A percentile compares a stretch with the other conserved stretches of the same genome.
Evolutionary conservation across 2,797 vertebrate species (phyloP).

Genomic region (Picus viridis): DNA sequence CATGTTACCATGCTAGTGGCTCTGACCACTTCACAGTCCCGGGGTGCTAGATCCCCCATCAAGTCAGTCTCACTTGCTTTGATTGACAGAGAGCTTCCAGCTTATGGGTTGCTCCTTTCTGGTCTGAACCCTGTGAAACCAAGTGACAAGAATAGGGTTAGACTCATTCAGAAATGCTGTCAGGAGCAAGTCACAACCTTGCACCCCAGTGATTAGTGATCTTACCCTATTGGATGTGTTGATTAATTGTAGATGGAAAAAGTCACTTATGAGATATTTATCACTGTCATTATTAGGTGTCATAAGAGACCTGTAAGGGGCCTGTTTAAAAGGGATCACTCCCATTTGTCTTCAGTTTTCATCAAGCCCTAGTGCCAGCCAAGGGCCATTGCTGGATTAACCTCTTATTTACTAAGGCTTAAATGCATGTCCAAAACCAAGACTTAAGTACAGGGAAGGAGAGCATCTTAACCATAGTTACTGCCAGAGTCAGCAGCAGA

Average conservation of each 20-base stretch:
- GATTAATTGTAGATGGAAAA: conserved; percentile 45
- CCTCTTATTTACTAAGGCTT: neutral
- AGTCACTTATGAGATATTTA: conserved; percentile 38
- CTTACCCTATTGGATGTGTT: neutral
- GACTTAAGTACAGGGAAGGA: neutral
- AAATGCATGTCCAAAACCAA: neutral
- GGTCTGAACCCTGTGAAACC: neutral
- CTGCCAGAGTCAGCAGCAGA: neutral
- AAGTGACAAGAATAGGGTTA: neutral
- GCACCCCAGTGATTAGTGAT: neutral
- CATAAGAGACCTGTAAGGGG: neutral
- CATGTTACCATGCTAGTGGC: neutral
- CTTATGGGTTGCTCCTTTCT: neutral
- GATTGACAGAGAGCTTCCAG: neutral
- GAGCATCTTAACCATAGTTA: neutral
- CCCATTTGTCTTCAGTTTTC: conserved; percentile 9
- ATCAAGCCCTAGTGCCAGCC: neutral
- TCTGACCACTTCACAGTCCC: neutral
- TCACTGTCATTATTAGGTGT: conserved; percentile 40
- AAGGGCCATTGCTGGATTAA: neutral
- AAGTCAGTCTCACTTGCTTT: neutral
- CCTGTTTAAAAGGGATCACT: neutral
- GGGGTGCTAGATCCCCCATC: neutral
- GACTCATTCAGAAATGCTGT: neutral
- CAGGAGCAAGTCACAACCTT: neutral